Evolutionary conservation across 2,113 vertebrate genomes (phyloP).

Genomic region (Cathartes aura): DNA sequence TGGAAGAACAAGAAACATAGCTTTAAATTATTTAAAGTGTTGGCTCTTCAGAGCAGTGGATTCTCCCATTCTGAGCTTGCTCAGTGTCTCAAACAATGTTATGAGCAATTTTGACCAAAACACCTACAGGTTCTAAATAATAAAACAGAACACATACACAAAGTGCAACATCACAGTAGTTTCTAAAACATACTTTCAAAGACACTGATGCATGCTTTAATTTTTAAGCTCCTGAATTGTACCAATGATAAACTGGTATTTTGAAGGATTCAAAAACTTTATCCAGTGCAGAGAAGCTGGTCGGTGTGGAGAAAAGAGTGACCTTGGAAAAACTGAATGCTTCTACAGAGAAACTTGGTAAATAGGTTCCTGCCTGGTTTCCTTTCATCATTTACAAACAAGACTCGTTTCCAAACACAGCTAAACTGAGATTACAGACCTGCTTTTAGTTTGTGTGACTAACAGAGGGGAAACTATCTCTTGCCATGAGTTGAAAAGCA

Average conservation of each 20-base stretch:
- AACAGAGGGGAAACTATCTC: not conserved
- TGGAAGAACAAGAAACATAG: not conserved
- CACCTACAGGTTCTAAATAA: not conserved
- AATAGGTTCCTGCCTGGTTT: not conserved
- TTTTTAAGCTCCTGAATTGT: not conserved
- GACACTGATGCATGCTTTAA: not conserved
- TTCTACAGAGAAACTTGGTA: not conserved
- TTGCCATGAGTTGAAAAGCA: not conserved
- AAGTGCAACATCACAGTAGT: not conserved
- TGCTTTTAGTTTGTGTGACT: not conserved
- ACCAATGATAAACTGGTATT: not conserved
- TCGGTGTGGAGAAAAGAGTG: not conserved
- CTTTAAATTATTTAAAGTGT: not conserved
- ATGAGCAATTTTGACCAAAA: not conserved
- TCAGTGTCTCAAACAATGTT: not conserved
- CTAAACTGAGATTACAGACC: conserved; percentile 9
- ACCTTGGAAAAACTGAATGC: not conserved
- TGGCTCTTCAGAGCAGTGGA: not conserved
- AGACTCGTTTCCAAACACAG: not conserved
- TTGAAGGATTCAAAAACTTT: not conserved
- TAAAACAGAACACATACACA: not conserved
- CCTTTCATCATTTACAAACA: not conserved
- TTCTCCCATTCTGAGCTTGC: not conserved
- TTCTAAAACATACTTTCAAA: not conserved
- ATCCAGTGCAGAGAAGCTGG: not conserved